A percentile compares a stretch with the other conserved stretches of the same genome.
Conservation (phyloP, 1,140 invertebrate species). For the Lerema accius region DNA sequence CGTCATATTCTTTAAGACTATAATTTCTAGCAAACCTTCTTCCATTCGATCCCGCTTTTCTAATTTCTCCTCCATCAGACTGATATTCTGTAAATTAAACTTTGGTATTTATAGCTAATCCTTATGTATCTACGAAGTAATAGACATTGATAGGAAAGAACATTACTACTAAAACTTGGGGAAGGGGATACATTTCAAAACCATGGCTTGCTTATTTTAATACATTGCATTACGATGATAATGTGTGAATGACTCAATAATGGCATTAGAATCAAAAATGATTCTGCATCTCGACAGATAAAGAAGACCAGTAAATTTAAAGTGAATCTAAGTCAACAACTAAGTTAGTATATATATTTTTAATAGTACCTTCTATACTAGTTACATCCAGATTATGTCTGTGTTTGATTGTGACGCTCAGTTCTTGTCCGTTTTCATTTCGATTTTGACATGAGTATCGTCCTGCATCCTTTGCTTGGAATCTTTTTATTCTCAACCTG, state of each 20-base stretch:
- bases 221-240: background rate
- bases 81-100: no score
- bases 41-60: constrained; percentile 52
- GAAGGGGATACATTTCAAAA: no score
- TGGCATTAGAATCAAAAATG: constrained; percentile 48
- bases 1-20: constrained; percentile 46
- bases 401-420: constrained; percentile 63
- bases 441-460: constrained; percentile 69
- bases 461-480: constrained; percentile 66
- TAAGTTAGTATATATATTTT: no score
- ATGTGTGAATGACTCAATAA: constrained; percentile 33
- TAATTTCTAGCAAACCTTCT: constrained; percentile 45
- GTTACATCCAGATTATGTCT: constrained; percentile 46
- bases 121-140: constrained; percentile 46
- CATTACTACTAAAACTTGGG: no score
- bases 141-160: no score
- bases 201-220: no score
- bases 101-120: constrained; percentile 6
- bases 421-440: constrained; percentile 54
- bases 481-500: constrained; percentile 75
- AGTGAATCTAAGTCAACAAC: no score
- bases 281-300: no score
- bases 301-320: no score
- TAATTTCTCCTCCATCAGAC: constrained; percentile 40
- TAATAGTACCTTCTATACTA: constrained; percentile 52